phyloP scores from a whole-genome alignment of 1,140 invertebrate genomes.

The Hermatobates lingyangjiaoensis region DNA sequence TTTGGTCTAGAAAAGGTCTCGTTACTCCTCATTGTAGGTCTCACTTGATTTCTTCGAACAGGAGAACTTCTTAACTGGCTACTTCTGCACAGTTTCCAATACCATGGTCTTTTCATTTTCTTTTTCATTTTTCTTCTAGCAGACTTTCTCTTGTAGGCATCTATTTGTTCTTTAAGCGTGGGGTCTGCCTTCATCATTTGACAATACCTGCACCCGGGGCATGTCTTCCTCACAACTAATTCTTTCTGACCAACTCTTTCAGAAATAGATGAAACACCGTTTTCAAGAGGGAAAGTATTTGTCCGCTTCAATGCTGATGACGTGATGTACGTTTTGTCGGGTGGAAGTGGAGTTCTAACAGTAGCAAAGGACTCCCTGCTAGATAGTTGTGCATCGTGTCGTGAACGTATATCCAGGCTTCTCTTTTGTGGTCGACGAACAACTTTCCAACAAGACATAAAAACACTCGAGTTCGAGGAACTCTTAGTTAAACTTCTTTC shows the following conservation, averaged over 20 bases:
- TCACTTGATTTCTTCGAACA: slow-evolving; percentile 11
- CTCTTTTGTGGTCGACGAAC: neutral
- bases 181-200: slow-evolving; percentile 13
- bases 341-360: neutral
- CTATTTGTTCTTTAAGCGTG: slow-evolving; percentile 13
- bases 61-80: neutral
- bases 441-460: slow-evolving; percentile 1
- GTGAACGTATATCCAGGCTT: neutral
- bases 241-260: slow-evolving; percentile 1
- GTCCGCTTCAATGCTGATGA: neutral
- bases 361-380: neutral
- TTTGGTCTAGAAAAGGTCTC: slow-evolving; percentile 10
- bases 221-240: slow-evolving; percentile 10
- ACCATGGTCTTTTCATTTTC: neutral
- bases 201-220: slow-evolving; percentile 14
- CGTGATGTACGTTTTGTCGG: neutral
- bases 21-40: slow-evolving; percentile 10
- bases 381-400: neutral
- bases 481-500: neutral
- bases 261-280: neutral
- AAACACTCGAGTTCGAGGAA: neutral
- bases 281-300: slow-evolving; percentile 5
- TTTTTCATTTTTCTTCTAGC: slow-evolving; percentile 9
- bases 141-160: slow-evolving; percentile 12
- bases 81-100: neutral